Percentiles rank a stretch among this genome's conserved stretches.
Conservation (phyloP, 2,113 vertebrate species). For the Falco punctatus region DNA sequence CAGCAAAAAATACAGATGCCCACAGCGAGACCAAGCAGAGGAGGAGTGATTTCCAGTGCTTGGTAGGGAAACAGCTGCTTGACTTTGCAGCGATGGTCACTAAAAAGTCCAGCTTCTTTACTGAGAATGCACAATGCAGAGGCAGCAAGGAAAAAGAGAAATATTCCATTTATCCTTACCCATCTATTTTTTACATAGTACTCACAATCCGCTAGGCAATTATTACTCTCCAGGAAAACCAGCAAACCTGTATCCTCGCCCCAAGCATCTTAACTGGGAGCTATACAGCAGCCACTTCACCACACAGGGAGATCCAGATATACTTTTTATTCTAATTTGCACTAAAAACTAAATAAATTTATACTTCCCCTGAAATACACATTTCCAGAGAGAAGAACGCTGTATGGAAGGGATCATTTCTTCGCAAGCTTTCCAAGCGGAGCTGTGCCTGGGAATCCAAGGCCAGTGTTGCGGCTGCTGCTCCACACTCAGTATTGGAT, state of each 20-base stretch:
- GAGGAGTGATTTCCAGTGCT: background rate
- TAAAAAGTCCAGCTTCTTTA: background rate
- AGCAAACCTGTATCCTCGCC: background rate
- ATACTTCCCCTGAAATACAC: background rate
- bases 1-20: too few relatives aligned
- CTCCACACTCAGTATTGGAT: background rate
- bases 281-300: background rate
- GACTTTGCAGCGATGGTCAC: accelerated
- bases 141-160: background rate
- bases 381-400: background rate
- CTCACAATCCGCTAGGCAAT: background rate
- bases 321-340: background rate
- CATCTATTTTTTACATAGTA: background rate
- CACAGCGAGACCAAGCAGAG: too few relatives aligned
- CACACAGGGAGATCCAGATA: background rate
- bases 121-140: background rate
- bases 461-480: background rate
- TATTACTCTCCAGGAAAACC: background rate
- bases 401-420: background rate
- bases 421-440: background rate
- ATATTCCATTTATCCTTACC: background rate
- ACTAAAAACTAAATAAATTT: background rate
- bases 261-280: background rate
- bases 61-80: background rate
- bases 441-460: background rate